Percentiles rank a stretch among this genome's conserved stretches.
These are phyloP conservation scores for Porites lobata DNA, from an alignment of 92 coral and sea anemone species.

Conservation along the genomic window DNA sequence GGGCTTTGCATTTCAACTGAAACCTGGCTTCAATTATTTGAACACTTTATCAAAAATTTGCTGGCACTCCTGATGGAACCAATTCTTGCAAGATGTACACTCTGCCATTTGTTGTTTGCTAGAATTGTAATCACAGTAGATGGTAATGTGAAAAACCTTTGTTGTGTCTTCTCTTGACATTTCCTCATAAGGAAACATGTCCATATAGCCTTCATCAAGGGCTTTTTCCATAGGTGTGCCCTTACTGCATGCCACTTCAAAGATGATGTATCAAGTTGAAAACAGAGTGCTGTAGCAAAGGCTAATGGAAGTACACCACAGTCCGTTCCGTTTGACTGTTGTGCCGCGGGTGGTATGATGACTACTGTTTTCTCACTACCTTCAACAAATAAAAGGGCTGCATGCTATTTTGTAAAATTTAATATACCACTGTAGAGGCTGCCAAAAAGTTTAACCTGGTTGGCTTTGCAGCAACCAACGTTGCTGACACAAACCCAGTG, in stretches of 20 bases:
- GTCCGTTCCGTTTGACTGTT: slow-evolving; percentile 49
- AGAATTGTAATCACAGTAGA: slow-evolving; percentile 47
- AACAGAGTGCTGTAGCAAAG: slow-evolving; percentile 49
- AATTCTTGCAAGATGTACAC: slow-evolving; percentile 44
- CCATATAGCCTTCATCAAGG: too few relatives aligned
- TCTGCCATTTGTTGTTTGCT: slow-evolving; percentile 53
- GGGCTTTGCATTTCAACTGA: slow-evolving; percentile 44
- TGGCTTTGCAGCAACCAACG: slow-evolving; percentile 15
- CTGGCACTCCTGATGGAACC: slow-evolving; percentile 55
- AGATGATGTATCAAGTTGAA: slow-evolving; percentile 22
- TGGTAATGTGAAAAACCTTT: too few relatives aligned
- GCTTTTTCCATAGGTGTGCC: slow-evolving; percentile 31
- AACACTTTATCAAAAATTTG: slow-evolving; percentile 51
- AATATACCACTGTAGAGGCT: slow-evolving; percentile 25
- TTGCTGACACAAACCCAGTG: slow-evolving; percentile 60
- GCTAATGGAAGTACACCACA: slow-evolving; percentile 47
- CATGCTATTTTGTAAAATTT: slow-evolving; percentile 25
- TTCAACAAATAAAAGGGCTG: slow-evolving; percentile 15
- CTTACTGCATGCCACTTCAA: slow-evolving; percentile 31
- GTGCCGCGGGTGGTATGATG: slow-evolving; percentile 33
- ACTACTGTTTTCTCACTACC: slow-evolving; percentile 28
- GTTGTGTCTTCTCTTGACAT: too few relatives aligned
- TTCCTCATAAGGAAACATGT: slow-evolving; percentile 20
- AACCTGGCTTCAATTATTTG: background rate
- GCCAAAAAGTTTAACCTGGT: slow-evolving; percentile 35